Evolutionary conservation across 92 coral and sea anemone species (phyloP).

Genomic region (Plumapathes pennacea): DNA sequence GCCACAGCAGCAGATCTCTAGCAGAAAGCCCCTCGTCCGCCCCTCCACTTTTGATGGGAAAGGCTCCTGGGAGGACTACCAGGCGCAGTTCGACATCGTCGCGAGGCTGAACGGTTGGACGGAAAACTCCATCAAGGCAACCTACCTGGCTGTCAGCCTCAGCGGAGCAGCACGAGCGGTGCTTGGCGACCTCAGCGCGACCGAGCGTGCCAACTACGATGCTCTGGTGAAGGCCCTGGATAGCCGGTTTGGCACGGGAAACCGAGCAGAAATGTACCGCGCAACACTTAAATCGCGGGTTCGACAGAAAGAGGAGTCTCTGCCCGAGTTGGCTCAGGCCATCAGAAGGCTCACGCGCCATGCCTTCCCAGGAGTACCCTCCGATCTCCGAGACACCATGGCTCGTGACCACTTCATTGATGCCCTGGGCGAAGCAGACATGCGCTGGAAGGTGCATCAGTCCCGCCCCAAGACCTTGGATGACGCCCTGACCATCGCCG

Average conservation of each 20-base stretch:
- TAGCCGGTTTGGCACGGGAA: too few species aligned
- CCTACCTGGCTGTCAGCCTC: too few species aligned
- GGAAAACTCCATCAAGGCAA: too few species aligned
- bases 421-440: conserved; percentile 48
- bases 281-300: conserved; percentile 14
- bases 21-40: too few species aligned
- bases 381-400: conserved; percentile 28
- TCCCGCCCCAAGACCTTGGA: conserved; percentile 41
- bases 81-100: conserved; percentile 55
- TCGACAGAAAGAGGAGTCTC: conserved; percentile 24
- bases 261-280: conserved; percentile 18
- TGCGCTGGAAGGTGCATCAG: conserved; percentile 17
- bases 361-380: conserved; percentile 41
- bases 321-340: conserved; percentile 46
- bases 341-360: conserved; percentile 23
- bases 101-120: conserved; percentile 41
- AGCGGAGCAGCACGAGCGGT: too few species aligned
- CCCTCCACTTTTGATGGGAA: conserved; percentile 28
- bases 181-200: too few species aligned
- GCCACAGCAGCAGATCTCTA: too few species aligned
- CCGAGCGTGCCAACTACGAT: too few species aligned
- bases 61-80: conserved; percentile 45
- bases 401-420: conserved; percentile 56
- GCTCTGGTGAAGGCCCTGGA: too few species aligned
- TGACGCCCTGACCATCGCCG: conserved; percentile 34